Evolutionary conservation across 1,140 invertebrate genomes (phyloP).

Genomic region (Frieseomelitta varia): DNA sequence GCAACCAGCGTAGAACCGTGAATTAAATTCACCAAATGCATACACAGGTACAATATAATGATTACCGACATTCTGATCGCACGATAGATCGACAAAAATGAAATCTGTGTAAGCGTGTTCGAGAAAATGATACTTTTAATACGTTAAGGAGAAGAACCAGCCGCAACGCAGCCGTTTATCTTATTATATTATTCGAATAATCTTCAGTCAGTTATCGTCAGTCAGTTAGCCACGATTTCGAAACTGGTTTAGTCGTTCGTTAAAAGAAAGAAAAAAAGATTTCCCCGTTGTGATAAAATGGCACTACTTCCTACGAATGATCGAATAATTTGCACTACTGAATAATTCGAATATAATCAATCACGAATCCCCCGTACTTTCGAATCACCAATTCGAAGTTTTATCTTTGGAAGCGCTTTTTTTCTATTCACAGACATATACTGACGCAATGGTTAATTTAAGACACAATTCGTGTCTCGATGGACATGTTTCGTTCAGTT

Average conservation of each 20-base stretch:
- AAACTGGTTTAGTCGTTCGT: background rate
- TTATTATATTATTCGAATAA: background rate
- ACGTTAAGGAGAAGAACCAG: background rate
- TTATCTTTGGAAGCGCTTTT: background rate
- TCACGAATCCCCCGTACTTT: no score
- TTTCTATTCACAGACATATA: no score
- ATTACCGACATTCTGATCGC: constrained; percentile 26
- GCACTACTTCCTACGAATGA: background rate
- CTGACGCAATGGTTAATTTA: constrained; percentile 13
- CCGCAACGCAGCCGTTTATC: background rate
- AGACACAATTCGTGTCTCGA: background rate
- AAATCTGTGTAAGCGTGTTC: background rate
- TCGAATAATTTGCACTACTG: no score
- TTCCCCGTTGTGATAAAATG: background rate
- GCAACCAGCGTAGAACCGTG: constrained; percentile 65
- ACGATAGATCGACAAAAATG: background rate
- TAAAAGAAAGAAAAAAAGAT: background rate
- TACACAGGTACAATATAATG: background rate
- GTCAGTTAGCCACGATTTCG: constrained; percentile 5
- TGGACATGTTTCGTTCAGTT: constrained; percentile 1
- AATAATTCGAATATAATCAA: background rate
- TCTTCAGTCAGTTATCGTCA: constrained; percentile 2
- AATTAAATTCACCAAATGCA: constrained; percentile 21
- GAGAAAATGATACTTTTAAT: no score
- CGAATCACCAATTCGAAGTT: background rate